phyloP scores from a whole-genome alignment of 1,140 invertebrate genomes.

The Papilio dardanus region DNA sequence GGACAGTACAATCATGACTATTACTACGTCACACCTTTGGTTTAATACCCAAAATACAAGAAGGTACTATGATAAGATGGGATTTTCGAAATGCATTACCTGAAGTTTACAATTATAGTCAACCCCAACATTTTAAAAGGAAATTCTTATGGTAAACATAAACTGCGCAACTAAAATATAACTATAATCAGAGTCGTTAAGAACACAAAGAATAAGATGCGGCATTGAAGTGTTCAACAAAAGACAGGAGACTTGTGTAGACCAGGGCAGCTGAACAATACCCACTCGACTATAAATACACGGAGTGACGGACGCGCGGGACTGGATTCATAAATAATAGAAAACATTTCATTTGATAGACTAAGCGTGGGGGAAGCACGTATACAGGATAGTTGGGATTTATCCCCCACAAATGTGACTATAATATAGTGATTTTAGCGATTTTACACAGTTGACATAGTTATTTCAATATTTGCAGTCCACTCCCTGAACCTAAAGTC shows the following conservation, averaged over 20 bases:
- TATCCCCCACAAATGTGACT: no score
- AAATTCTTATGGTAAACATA: no score
- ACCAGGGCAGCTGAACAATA: slow-evolving; percentile 23
- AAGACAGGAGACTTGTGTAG: neutral
- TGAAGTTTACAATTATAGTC: neutral
- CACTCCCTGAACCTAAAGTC: no score
- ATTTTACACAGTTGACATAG: no score
- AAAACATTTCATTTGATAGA: slow-evolving; percentile 24
- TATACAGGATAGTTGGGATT: no score
- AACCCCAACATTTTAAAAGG: no score
- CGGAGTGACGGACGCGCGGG: slow-evolving; percentile 11
- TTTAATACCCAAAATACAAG: no score
- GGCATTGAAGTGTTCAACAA: slow-evolving; percentile 14
- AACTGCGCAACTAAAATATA: neutral
- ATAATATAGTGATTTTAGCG: no score
- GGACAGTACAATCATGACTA: neutral
- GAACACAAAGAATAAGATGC: neutral
- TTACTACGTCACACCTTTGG: no score
- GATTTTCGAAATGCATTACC: neutral
- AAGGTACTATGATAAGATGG: no score
- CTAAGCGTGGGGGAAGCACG: slow-evolving; percentile 9
- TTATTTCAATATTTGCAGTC: no score
- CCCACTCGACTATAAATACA: slow-evolving; percentile 26
- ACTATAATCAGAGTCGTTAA: neutral
- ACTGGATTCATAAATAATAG: slow-evolving; percentile 35